Evolutionary conservation across 2,113 vertebrate species (phyloP).

Genomic region (Ahaetulla prasina): DNA sequence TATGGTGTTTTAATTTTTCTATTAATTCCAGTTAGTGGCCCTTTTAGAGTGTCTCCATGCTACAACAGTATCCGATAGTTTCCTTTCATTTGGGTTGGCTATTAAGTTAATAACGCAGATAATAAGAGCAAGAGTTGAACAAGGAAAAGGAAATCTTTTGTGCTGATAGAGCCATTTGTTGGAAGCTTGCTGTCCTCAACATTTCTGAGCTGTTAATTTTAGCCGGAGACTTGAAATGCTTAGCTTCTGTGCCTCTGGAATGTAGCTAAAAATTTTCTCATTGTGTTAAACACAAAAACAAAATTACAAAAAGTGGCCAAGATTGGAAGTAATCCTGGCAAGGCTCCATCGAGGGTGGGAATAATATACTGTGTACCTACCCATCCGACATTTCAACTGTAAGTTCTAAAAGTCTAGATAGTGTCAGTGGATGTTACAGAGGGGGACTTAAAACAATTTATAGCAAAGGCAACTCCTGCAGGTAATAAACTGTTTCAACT

Average conservation of each 20-base stretch:
- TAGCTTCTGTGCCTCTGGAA: background rate
- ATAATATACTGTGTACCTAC: background rate
- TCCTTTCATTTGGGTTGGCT: background rate
- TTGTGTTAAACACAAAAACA: background rate
- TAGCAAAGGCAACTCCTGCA: background rate
- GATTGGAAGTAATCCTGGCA: background rate
- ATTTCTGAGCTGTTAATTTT: background rate
- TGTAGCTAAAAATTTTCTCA: background rate
- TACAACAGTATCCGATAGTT: background rate
- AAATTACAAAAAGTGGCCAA: background rate
- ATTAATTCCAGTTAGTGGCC: fast-evolving
- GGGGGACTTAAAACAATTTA: background rate
- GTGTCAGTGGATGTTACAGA: background rate
- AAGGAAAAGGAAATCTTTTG: background rate
- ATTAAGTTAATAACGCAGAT: background rate
- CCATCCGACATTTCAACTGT: background rate
- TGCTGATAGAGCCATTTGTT: background rate
- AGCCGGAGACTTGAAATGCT: background rate
- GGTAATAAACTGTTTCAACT: no score
- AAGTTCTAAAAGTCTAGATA: background rate
- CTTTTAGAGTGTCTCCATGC: background rate
- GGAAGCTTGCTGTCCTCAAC: background rate
- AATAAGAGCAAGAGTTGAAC: background rate
- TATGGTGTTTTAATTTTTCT: background rate
- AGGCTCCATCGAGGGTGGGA: background rate